These are phyloP conservation scores for Acipenser oxyrinchus DNA, from an alignment of 2,797 vertebrate genomes.

Conservation along the genomic window DNA sequence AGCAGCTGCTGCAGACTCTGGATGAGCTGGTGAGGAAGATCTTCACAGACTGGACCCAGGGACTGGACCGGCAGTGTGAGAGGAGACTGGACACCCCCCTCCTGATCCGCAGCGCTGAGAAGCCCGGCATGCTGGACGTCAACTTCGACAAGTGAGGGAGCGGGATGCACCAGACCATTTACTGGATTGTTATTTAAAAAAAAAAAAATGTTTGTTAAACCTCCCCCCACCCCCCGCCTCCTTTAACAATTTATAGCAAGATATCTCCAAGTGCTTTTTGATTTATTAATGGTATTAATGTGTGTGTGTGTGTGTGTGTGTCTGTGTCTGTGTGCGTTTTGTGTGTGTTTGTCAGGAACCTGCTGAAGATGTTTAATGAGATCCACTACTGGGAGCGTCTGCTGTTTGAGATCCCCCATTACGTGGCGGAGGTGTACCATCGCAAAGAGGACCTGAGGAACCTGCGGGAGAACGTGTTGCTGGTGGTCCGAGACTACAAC, in stretches of 20 bases:
- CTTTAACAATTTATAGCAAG: too few species aligned
- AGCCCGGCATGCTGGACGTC: constrained; percentile 55
- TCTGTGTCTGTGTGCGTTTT: too few species aligned
- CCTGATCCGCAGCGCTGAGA: constrained; percentile 52
- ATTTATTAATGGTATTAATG: too few species aligned
- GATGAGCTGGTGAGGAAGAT: constrained; percentile 63
- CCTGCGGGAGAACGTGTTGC: constrained; percentile 63
- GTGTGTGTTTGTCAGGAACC: constrained; percentile 40
- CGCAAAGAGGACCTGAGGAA: constrained; percentile 59
- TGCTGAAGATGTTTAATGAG: constrained; percentile 69
- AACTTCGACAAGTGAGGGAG: constrained; percentile 73
- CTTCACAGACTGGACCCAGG: constrained; percentile 60
- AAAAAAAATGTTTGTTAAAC: too few species aligned
- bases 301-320: not conserved
- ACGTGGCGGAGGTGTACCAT: constrained; percentile 57
- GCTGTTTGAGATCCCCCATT: constrained; percentile 68
- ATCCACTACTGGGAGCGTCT: constrained; percentile 74
- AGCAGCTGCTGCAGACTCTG: constrained; percentile 54
- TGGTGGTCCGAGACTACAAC: constrained; percentile 71
- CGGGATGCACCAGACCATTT: too few species aligned
- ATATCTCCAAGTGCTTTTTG: too few species aligned
- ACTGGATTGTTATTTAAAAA: too few species aligned
- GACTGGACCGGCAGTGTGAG: constrained; percentile 55
- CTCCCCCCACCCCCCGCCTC: too few species aligned
- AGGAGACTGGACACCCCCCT: constrained; percentile 63